phyloP scores from a whole-genome alignment of 35 echinoderm and acorn worm species.

The Heliocidaris tuberculata region DNA sequence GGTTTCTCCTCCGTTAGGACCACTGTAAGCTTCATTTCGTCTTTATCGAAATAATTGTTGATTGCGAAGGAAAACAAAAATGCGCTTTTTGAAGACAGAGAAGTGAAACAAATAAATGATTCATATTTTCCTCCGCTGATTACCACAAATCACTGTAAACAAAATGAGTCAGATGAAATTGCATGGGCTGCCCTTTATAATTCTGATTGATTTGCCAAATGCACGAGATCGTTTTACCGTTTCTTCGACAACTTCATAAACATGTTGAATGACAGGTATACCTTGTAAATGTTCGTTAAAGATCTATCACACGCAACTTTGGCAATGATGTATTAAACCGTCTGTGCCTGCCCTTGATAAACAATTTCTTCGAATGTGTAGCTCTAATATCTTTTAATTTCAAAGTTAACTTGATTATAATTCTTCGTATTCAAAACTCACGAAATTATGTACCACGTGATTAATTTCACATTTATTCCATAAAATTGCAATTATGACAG shows the following conservation, averaged over 20 bases:
- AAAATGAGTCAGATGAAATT: neutral
- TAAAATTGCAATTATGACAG: too few species aligned
- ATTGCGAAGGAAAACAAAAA: too few species aligned
- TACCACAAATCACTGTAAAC: neutral
- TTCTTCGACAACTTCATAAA: neutral
- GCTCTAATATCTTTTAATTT: too few species aligned
- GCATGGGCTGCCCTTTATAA: neutral
- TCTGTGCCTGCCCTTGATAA: neutral
- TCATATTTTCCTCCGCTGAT: neutral
- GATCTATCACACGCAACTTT: neutral
- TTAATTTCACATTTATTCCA: too few species aligned
- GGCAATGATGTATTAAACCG: neutral
- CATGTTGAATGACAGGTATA: constrained; percentile 2
- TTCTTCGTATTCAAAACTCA: too few species aligned
- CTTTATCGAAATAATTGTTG: too few species aligned
- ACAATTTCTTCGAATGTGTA: neutral
- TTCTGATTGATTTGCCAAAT: neutral
- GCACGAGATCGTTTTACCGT: neutral
- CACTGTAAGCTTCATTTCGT: too few species aligned
- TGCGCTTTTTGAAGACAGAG: too few species aligned
- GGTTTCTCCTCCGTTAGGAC: too few species aligned
- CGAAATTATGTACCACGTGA: too few species aligned
- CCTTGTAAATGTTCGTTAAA: neutral
- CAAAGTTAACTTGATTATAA: too few species aligned
- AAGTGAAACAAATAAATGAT: neutral